Evolutionary conservation across 2,888 invertebrate genomes (phyloP).

Genomic region (Petrolisthes manimaculis): DNA sequence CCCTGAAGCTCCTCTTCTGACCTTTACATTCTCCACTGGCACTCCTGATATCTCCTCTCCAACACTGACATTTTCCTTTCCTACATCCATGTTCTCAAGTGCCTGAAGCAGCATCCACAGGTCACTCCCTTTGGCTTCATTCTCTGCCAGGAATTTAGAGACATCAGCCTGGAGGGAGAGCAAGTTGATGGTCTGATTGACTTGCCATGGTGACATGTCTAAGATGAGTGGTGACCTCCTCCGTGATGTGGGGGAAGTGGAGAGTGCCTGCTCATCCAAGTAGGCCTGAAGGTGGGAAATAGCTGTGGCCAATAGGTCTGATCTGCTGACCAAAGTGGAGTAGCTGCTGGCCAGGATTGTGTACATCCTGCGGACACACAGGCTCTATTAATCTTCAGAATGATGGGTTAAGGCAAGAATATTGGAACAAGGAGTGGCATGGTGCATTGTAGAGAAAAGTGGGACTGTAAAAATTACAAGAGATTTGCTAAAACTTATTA

Average conservation of each 20-base stretch:
- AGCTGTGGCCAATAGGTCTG: constrained; percentile 31
- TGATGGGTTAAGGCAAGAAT: no score
- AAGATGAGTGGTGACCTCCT: constrained; percentile 23
- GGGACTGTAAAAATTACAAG: no score
- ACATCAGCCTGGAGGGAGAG: constrained; percentile 86
- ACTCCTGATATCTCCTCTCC: not conserved
- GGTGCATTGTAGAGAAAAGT: no score
- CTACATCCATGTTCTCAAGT: constrained; percentile 29
- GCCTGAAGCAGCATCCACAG: constrained; percentile 10
- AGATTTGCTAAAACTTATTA: no score
- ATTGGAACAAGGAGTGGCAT: no score
- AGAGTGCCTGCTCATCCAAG: constrained; percentile 41
- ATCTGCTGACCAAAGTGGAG: constrained; percentile 28
- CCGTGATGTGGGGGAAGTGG: constrained; percentile 3
- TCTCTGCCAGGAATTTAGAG: constrained; percentile 79
- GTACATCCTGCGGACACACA: constrained; percentile 33
- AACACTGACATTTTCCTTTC: not conserved
- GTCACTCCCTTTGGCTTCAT: constrained; percentile 73
- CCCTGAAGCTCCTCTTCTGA: no score
- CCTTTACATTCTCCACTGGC: no score
- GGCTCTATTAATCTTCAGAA: no score
- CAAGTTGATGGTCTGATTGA: constrained; percentile 83
- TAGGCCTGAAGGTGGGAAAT: constrained; percentile 43
- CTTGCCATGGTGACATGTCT: constrained; percentile 71
- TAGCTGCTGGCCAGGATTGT: constrained; percentile 33